Evolutionary conservation across 2,113 vertebrate species (phyloP), one percentile per base, ranked within the genome.

Genomic region (Bos indicus): DNA sequence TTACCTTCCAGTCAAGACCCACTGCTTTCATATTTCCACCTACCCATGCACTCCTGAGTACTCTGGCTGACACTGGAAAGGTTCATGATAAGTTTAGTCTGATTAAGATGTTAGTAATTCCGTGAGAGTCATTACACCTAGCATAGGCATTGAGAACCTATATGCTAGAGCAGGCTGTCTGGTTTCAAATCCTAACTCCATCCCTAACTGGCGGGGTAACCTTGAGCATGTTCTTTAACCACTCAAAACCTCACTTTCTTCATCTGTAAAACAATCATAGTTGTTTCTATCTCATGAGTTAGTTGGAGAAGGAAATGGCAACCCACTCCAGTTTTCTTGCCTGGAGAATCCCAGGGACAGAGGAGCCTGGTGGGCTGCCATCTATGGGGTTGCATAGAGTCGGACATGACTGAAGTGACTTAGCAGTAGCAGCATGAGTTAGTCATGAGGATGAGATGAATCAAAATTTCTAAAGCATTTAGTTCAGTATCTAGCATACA

Each of bases 381-480:
- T 40, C 19, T 21, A 74, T 23, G 17, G n/a, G 2, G 67, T 40
- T 1, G 5, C 67, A 36, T 9, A 40, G 67, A 40, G 67, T 23
- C 0, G 0, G 67, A 74, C 67, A 71, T 11, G 0, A 40, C 67
- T 71, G 67, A 71, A 71, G n/a, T 0, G 4, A 40, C n/a, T 71
- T 40, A 40, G n/a, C 67, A 71, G n/a, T 4, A 71, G 64, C 2
- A 71, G 67, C 64, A 46, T 13, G 43, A 43, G 1, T 74, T 78
- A 88, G 15, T 85, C 88, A 51, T 59, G 17, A 83, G 30, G 25
- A 46, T 81, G 74, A 91, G 57, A 81, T 48, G 2, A 88, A 25
- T 62, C 25, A 88, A 43, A 86, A 87, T 78, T 93, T 54, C 12
- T 64, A 89, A 91, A 95, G n/a, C 40, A 74, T 57, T 91, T 85